Evolutionary conservation across 2,797 vertebrate species (phyloP), one percentile per base, ranked within the genome.

Genomic region (Hephaestus fuliginosus): DNA sequence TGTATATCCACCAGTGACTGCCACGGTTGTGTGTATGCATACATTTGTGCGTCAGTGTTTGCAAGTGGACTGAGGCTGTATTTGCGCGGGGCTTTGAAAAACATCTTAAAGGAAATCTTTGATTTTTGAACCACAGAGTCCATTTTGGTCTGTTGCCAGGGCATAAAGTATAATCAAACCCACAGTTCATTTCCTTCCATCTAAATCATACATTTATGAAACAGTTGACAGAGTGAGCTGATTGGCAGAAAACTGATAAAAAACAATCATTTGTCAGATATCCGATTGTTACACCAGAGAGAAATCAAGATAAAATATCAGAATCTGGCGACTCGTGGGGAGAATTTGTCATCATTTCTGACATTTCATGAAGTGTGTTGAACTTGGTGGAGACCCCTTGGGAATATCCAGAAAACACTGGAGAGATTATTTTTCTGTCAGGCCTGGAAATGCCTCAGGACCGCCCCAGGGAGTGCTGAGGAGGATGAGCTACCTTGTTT

Each of bases 361-460:
- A 62, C 48, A 41, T 51, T 53, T 71, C 5, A 15, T 74, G 5
- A 52, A 48, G 36, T 4, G 15, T 39, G 20, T 30, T 20, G 1
- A 36, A 20, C 36, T n/a, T 18, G n/a, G 49, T 63, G 22, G 18
- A 76, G 51, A 56, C 43, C 60, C 43, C 0, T 4, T 1, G 49
- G 78, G 49, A 51, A 57, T 20, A 67, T 20, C 6, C 5, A 17
- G 48, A 48, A 18, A 30, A 30, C 52, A 39, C 20, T 53, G 36
- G 49, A 30, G 2, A 36, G n/a, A 60, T 56, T 8, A 11, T 65
- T 22, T 53, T 12, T 57, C 4, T n/a, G 0, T 46, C 30, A 51
- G 43, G 48, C 22, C 14, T 72, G 58, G 67, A 74, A 81, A 70
- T 10, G 14, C 28, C 7, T 44, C 22, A 0, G 60, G 48, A 61